Conservation (phyloP, 2,888 invertebrate genomes). For the Graphium colonna region DNA sequence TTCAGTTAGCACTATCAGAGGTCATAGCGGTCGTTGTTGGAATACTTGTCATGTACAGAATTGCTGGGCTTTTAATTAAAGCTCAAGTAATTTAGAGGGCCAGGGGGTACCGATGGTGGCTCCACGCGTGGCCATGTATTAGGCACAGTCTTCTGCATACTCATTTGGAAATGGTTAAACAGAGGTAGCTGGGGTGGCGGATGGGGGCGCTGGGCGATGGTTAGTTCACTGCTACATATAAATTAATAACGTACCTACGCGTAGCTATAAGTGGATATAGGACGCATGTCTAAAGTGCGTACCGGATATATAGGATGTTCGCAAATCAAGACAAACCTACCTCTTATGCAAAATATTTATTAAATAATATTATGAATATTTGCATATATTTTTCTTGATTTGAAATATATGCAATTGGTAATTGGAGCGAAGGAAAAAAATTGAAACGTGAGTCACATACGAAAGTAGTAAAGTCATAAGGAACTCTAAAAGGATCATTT, state of each 20-base stretch:
- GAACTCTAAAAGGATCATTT: too few relatives aligned
- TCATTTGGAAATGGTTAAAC: conserved; percentile 78
- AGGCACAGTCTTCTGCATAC: conserved; percentile 74
- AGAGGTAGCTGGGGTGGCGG: conserved; percentile 37
- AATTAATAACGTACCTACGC: conserved; percentile 72
- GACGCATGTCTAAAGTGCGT: conserved; percentile 61
- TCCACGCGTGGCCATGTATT: conserved; percentile 63
- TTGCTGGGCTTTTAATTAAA: conserved; percentile 77
- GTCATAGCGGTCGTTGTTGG: conserved; percentile 54
- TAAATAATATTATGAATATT: too few relatives aligned
- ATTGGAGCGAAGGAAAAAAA: too few relatives aligned
- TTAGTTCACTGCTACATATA: conserved; percentile 77
- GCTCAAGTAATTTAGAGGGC: conserved; percentile 74
- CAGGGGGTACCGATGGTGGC: conserved; percentile 38
- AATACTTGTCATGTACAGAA: conserved; percentile 78
- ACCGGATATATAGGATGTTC: conserved; percentile 46
- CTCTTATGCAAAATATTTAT: too few relatives aligned
- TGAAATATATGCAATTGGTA: too few relatives aligned
- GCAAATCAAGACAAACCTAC: too few relatives aligned
- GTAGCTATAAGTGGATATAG: conserved; percentile 55
- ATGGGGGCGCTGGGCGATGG: conserved; percentile 57
- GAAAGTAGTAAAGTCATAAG: too few relatives aligned
- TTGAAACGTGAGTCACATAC: too few relatives aligned
- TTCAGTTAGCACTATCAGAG: conserved; percentile 61
- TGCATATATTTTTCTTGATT: too few relatives aligned